A percentile compares a stretch with the other conserved stretches of the same genome.
Conservation (phyloP, 2,797 vertebrate genomes). For the Sarcoramphus papa region DNA sequence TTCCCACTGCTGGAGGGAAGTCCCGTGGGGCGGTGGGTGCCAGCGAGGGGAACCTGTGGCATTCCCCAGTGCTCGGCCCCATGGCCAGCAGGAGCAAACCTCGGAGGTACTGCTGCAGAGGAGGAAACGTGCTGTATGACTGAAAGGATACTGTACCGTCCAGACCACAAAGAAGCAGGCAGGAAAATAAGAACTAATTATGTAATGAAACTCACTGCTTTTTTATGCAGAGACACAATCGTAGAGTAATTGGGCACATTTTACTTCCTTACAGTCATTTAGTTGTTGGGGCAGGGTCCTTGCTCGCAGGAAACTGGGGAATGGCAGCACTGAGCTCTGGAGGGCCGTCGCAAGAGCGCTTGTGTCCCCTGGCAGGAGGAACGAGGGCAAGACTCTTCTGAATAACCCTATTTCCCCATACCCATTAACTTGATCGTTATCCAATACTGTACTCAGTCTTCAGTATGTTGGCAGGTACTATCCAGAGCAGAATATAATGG, state of each 20-base stretch:
- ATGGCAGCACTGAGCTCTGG: neutral
- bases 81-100: neutral
- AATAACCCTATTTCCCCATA: neutral
- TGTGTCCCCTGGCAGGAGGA: neutral
- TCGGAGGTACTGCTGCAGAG: neutral
- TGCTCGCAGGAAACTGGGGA: neutral
- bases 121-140: neutral
- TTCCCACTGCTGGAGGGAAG: neutral
- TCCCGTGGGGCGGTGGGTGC: rapidly evolving
- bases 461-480: neutral
- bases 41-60: rapidly evolving
- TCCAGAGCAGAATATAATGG: neutral
- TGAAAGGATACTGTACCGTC: neutral
- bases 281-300: neutral
- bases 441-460: neutral
- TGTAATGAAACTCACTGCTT: neutral
- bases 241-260: neutral
- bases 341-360: neutral
- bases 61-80: rapidly evolving
- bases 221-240: neutral
- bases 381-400: neutral
- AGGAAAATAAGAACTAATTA: neutral
- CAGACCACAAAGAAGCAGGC: neutral
- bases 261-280: neutral
- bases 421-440: neutral